A percentile compares a stretch with the other conserved stretches of the same genome.
These are phyloP conservation scores for Cossypha polioptera DNA, from an alignment of 2,797 vertebrate species.

Conservation along the genomic window DNA sequence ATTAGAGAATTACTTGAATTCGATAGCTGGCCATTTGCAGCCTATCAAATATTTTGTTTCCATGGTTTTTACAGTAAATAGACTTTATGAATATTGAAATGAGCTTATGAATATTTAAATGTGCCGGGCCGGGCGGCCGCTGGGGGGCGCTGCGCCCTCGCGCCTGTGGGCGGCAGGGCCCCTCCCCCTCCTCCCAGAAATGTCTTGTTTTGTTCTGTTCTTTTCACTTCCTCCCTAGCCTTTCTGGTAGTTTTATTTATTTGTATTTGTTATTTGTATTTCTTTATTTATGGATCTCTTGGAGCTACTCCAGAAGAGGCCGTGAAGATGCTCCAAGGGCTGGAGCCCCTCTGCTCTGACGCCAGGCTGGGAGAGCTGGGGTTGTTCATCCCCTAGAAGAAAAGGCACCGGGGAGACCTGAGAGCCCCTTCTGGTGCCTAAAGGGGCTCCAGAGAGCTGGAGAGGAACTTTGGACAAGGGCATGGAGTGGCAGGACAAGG, in stretches of 20 bases:
- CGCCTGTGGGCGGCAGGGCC: background rate
- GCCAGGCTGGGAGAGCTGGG: background rate
- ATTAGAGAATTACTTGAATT: background rate
- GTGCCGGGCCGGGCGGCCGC: fast-evolving
- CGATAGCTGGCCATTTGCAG: background rate
- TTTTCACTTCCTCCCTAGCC: background rate
- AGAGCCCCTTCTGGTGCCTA: background rate
- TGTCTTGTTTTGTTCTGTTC: fast-evolving
- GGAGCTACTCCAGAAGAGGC: background rate
- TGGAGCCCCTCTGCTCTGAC: background rate
- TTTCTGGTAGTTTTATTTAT: background rate
- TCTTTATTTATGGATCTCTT: background rate
- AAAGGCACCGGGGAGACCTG: background rate
- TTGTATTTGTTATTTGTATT: background rate
- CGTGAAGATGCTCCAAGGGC: background rate
- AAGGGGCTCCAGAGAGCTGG: background rate
- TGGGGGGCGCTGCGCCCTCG: background rate
- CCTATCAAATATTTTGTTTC: background rate
- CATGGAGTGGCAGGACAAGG: background rate
- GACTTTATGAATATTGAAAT: background rate
- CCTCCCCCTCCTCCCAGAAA: background rate
- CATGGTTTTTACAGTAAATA: background rate
- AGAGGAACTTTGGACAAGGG: background rate
- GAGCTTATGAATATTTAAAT: background rate
- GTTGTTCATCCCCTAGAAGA: background rate